A percentile compares a stretch with the other conserved stretches of the same genome.
Evolutionary conservation across 35 echinoderm and acorn worm species (phyloP).

Genomic region (Chiridota heheva): DNA sequence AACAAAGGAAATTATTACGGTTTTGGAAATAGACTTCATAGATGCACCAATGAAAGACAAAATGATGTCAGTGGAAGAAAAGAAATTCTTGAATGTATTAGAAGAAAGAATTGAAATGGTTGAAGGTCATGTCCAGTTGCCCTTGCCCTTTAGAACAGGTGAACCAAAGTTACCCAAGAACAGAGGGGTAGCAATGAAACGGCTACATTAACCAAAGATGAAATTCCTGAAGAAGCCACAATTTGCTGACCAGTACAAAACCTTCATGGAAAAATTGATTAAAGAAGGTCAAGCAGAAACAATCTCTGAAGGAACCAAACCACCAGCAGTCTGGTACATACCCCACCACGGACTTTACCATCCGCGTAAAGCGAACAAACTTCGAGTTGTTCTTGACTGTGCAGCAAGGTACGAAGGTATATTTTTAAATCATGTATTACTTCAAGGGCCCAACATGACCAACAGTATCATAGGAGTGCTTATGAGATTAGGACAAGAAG

Average conservation of each 20-base stretch:
- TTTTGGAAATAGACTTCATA: conserved; percentile 15
- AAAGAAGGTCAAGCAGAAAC: conserved; percentile 35
- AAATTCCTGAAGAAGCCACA: conserved; percentile 20
- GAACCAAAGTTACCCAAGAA: conserved; percentile 46
- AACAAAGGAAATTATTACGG: conserved; percentile 20
- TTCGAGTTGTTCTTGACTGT: conserved; percentile 65
- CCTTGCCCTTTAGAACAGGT: conserved; percentile 46
- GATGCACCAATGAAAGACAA: neutral
- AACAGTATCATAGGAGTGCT: conserved; percentile 59
- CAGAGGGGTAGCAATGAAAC: conserved; percentile 30
- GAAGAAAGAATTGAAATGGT: neutral
- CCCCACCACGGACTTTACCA: conserved; percentile 66
- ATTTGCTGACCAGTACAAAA: conserved; percentile 25
- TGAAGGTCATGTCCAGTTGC: conserved; percentile 40
- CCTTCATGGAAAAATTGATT: conserved; percentile 7
- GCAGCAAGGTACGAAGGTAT: conserved; percentile 47
- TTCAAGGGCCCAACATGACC: conserved; percentile 72
- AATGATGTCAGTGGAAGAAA: conserved; percentile 20
- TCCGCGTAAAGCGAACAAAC: conserved; percentile 47
- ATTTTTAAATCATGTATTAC: conserved; percentile 58
- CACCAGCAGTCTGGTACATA: conserved; percentile 47
- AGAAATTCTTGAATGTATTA: conserved; percentile 27
- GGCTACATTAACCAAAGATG: conserved; percentile 13
- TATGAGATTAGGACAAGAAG: conserved; percentile 57
- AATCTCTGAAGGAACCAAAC: conserved; percentile 4